These are phyloP conservation scores for Chascanopsetta lugubris DNA, from an alignment of 2,113 vertebrate genomes.

Conservation along the genomic window DNA sequence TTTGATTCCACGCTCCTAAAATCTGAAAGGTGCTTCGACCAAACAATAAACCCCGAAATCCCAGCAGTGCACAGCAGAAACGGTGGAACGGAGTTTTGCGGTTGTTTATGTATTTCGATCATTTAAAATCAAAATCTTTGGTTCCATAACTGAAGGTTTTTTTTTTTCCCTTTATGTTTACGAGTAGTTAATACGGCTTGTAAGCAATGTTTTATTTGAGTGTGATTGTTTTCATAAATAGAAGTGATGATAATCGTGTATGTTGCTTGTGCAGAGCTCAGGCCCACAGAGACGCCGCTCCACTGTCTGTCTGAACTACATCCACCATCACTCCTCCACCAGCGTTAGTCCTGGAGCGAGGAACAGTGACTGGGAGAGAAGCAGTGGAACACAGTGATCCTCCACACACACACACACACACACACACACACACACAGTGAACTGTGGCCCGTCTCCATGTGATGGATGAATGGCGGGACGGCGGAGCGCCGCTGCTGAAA, in stretches of 20 bases:
- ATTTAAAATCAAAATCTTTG: too few species aligned
- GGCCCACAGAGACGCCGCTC: constrained; percentile 4
- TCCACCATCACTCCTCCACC: constrained; percentile 22
- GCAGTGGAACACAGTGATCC: constrained; percentile 20
- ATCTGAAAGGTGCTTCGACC: too few species aligned
- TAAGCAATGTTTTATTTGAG: too few species aligned
- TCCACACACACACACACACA: background rate
- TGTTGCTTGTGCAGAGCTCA: background rate
- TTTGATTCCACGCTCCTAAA: background rate
- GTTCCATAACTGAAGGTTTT: too few species aligned
- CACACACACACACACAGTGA: background rate
- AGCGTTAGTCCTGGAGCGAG: constrained; percentile 18
- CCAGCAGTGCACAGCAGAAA: too few species aligned
- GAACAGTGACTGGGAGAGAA: constrained; percentile 22
- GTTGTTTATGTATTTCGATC: too few species aligned
- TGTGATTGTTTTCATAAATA: background rate
- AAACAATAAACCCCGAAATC: too few species aligned
- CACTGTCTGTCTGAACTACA: constrained; percentile 30
- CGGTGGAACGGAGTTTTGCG: too few species aligned
- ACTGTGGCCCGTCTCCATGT: background rate
- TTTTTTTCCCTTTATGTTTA: too few species aligned
- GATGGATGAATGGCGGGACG: background rate
- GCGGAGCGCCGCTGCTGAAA: background rate
- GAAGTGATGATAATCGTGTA: background rate
- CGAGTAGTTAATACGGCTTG: too few species aligned